Conservation (phyloP, 2,888 invertebrate species). For the Metacarcinus magister region DNA sequence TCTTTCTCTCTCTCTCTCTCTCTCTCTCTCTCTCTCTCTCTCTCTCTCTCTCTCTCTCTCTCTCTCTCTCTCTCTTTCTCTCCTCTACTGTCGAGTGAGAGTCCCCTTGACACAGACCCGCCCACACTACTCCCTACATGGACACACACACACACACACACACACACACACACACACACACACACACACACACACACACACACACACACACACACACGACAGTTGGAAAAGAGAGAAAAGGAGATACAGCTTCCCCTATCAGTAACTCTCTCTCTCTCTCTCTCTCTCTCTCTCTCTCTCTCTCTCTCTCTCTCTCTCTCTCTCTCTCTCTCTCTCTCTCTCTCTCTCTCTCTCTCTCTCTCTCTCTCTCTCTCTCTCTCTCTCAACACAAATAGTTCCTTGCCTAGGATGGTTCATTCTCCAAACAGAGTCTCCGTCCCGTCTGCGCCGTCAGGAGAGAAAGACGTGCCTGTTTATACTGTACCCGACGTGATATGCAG, state of each 20-base stretch:
- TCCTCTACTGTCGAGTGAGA: not conserved
- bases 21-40: too few species aligned
- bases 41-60: too few species aligned
- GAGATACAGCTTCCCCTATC: not conserved
- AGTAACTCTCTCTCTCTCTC: too few species aligned
- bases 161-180: not conserved
- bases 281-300: too few species aligned
- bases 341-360: constrained; percentile 34
- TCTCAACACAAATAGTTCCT: not conserved
- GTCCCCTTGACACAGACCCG: constrained; percentile 1
- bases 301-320: not conserved
- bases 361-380: not conserved
- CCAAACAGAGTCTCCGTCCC: constrained; percentile 10
- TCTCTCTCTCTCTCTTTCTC: not conserved
- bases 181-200: constrained; percentile 18
- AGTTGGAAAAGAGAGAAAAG: not conserved
- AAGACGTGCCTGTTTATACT: constrained; percentile 7
- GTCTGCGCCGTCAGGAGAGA: not conserved
- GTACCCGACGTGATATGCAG: not conserved
- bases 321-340: not conserved
- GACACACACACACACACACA: not conserved
- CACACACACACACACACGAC: not conserved
- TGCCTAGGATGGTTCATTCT: not conserved
- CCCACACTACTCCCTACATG: constrained; percentile 11
- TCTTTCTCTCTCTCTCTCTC: too few species aligned